phyloP scores from a whole-genome alignment of 2,113 vertebrate genomes.

The Tyrannus savana region DNA sequence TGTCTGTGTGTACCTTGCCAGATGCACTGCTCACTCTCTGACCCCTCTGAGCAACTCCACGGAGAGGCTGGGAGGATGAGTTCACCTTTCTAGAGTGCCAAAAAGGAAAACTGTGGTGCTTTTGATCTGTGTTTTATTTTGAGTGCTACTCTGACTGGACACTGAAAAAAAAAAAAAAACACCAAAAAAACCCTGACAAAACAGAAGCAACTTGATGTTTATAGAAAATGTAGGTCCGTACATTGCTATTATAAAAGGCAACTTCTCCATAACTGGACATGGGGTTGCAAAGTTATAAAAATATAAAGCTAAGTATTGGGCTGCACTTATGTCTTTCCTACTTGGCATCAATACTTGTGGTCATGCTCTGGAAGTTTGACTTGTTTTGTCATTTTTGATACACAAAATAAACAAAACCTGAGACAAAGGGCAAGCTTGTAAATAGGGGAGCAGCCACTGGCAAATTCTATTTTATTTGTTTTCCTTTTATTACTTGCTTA shows the following conservation, averaged over 20 bases:
- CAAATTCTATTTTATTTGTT: slow-evolving; percentile 25
- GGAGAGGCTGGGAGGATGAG: not conserved
- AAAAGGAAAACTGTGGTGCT: not conserved
- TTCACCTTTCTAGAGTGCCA: accelerated
- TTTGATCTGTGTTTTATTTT: not conserved
- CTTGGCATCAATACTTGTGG: not conserved
- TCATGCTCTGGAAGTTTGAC: not conserved
- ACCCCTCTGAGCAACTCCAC: not conserved
- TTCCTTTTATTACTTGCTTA: not conserved
- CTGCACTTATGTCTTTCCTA: not conserved
- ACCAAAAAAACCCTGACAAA: not conserved
- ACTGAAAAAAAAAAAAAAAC: not conserved
- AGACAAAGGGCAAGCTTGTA: not conserved
- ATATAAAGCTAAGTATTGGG: not conserved
- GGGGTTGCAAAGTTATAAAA: not conserved
- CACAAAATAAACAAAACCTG: not conserved
- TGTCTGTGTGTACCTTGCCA: accelerated
- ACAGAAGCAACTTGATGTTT: not conserved
- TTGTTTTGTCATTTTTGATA: slow-evolving; percentile 1
- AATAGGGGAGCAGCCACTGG: slow-evolving; percentile 15
- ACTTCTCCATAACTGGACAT: not conserved
- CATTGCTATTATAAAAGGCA: not conserved
- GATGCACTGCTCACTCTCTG: not conserved
- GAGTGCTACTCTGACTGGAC: not conserved
- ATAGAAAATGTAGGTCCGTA: not conserved